Evolutionary conservation across 2,888 invertebrate genomes (phyloP).

Genomic region (Philhelius pedissequus): DNA sequence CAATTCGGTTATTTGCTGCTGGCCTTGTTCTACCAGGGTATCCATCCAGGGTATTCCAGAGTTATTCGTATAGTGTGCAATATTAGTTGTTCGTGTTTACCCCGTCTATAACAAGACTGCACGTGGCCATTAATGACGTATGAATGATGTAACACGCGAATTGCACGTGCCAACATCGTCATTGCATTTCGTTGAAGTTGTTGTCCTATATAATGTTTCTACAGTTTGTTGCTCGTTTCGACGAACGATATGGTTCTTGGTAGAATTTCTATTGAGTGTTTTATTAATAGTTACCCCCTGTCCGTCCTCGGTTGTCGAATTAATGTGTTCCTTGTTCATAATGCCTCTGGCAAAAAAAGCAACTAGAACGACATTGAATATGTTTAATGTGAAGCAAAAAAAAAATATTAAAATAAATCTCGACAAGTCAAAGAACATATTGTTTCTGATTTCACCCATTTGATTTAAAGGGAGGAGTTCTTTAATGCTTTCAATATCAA

Average conservation of each 20-base stretch:
- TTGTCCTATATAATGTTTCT: constrained; percentile 20
- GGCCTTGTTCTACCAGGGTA: constrained; percentile 5
- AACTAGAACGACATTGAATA: constrained; percentile 37
- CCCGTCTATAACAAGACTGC: constrained; percentile 71
- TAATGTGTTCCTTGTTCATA: constrained; percentile 44
- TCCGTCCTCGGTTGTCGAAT: constrained; percentile 50
- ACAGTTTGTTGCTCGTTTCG: constrained; percentile 43
- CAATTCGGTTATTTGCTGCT: constrained; percentile 39
- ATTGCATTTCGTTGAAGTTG: constrained; percentile 55
- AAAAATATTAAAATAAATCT: constrained; percentile 39
- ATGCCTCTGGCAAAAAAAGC: constrained; percentile 50
- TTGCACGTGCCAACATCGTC: constrained; percentile 73
- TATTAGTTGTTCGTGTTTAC: constrained; percentile 69
- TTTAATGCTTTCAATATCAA: neutral
- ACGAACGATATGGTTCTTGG: constrained; percentile 35
- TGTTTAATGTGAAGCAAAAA: constrained; percentile 29
- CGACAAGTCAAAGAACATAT: constrained; percentile 63
- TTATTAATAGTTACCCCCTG: constrained; percentile 46
- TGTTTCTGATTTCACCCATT: constrained; percentile 42
- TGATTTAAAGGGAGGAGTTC: constrained; percentile 17
- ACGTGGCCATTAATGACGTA: constrained; percentile 80
- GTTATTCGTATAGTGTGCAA: constrained; percentile 15
- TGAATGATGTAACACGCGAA: constrained; percentile 80
- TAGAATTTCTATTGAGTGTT: constrained; percentile 70
- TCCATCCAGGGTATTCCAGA: neutral